Evolutionary conservation across 2,113 vertebrate genomes (phyloP).

Genomic region (Triplophysa dalaica): DNA sequence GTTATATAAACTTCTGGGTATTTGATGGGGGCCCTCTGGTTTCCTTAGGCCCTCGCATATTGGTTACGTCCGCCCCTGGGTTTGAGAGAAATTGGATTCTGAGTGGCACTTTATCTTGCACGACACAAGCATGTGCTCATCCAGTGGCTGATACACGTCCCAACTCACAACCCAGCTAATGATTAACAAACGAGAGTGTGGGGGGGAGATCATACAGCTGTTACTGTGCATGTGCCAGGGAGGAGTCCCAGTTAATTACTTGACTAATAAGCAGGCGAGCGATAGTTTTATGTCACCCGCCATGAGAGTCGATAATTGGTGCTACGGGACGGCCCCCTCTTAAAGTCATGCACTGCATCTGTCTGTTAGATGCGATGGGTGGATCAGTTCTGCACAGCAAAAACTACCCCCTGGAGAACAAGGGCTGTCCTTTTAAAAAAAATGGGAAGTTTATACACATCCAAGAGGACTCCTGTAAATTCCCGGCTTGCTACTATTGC

Average conservation of each 20-base stretch:
- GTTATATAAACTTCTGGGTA: too few species aligned
- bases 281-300: slow-evolving; percentile 41
- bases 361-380: slow-evolving; percentile 1
- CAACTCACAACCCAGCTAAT: slow-evolving; percentile 29
- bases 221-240: slow-evolving; percentile 43
- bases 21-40: too few species aligned
- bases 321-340: slow-evolving; percentile 28
- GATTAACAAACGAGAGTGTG: slow-evolving; percentile 42
- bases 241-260: slow-evolving; percentile 51
- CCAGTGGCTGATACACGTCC: slow-evolving; percentile 18
- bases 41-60: too few species aligned
- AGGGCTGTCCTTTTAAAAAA: background rate
- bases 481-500: slow-evolving; percentile 6
- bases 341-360: slow-evolving; percentile 27
- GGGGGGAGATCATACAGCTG: slow-evolving; percentile 45
- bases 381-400: background rate
- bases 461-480: background rate
- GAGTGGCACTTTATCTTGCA: background rate
- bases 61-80: too few species aligned
- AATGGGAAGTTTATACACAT: background rate
- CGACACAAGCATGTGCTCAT: slow-evolving; percentile 24
- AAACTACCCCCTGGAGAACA: slow-evolving; percentile 2
- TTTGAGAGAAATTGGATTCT: background rate
- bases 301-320: slow-evolving; percentile 32
- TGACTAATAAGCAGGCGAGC: slow-evolving; percentile 49